phyloP scores from a whole-genome alignment of 2,113 vertebrate species.

The Laterallus jamaicensis region DNA sequence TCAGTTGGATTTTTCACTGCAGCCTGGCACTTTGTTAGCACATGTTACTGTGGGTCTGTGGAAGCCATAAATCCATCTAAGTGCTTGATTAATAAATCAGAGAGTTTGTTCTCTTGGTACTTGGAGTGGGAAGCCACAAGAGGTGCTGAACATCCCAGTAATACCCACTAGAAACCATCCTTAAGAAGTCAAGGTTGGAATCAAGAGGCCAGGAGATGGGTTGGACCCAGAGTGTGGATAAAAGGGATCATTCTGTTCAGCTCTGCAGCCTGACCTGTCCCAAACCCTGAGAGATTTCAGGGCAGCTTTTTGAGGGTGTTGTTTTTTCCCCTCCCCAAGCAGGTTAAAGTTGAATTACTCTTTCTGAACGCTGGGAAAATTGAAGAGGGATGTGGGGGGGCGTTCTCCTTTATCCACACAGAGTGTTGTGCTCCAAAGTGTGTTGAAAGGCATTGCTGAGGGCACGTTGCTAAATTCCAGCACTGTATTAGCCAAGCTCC shows the following conservation, averaged over 20 bases:
- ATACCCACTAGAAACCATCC: neutral
- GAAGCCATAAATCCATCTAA: conserved; percentile 1
- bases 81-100: conserved; percentile 54
- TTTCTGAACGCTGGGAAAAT: neutral
- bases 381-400: too few relatives aligned
- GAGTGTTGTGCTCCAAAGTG: accelerated
- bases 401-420: neutral
- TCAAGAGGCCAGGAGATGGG: accelerated
- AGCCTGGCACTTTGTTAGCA: neutral
- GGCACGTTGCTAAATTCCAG: accelerated
- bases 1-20: neutral
- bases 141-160: neutral
- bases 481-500: accelerated
- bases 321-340: too few relatives aligned
- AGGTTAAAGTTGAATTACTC: neutral
- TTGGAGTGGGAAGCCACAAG: neutral
- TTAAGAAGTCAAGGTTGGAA: neutral
- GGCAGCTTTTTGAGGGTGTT: neutral
- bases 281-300: neutral
- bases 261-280: accelerated
- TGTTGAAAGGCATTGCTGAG: neutral
- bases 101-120: neutral
- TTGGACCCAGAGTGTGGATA: neutral
- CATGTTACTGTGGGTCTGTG: neutral
- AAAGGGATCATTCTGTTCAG: neutral